phyloP scores from a whole-genome alignment of 2,113 vertebrate species.

The Procavia capensis region DNA sequence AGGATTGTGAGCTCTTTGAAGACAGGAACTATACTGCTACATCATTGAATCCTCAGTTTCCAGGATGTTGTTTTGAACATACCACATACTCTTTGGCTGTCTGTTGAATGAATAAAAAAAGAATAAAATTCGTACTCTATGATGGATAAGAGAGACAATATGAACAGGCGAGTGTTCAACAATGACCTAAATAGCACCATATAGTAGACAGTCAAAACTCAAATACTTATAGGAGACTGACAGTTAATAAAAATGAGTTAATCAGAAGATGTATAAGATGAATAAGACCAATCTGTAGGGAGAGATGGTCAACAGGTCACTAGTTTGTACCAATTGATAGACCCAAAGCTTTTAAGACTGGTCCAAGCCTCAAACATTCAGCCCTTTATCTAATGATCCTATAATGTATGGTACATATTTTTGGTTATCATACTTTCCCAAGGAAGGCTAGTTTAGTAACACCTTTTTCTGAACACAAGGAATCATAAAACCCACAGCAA shows the following conservation, averaged over 20 bases:
- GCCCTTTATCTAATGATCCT: neutral
- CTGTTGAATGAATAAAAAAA: neutral
- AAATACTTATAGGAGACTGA: neutral
- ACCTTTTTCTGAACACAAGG: neutral
- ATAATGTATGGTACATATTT: neutral
- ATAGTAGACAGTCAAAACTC: neutral
- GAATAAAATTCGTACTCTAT: neutral
- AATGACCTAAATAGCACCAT: neutral
- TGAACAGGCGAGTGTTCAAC: neutral
- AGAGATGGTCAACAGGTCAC: neutral
- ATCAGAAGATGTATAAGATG: neutral
- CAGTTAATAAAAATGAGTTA: neutral
- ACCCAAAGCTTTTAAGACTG: neutral
- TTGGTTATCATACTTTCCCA: constrained; percentile 22
- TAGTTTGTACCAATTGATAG: neutral
- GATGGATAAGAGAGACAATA: neutral
- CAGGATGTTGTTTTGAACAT: neutral
- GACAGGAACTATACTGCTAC: neutral
- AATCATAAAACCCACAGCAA: neutral
- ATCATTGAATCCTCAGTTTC: neutral
- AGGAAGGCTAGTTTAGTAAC: neutral
- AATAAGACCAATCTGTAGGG: neutral
- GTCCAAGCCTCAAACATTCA: neutral
- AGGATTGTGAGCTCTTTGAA: neutral
- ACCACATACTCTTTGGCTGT: neutral